Evolutionary conservation across 2,888 invertebrate genomes (phyloP), one percentile per base, ranked within the genome.

Genomic region (Pinctada fucata): DNA sequence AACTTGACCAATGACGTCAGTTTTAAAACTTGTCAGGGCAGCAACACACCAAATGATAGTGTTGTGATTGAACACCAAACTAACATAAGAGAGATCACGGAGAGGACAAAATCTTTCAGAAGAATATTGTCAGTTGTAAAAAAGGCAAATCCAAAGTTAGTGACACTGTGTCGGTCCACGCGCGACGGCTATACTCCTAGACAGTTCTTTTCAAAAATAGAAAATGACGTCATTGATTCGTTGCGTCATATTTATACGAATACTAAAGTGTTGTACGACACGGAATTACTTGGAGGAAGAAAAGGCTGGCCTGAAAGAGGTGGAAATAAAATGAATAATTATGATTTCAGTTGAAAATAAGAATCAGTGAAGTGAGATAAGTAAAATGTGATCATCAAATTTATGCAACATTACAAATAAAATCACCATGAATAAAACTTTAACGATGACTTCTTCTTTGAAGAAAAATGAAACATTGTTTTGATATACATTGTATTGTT

Each of bases 161-260:
- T 90, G 3, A 90, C 90, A 4, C 76, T 91, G 0, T 87, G 87
- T 75, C 75, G 91, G n/a, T 90, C 90, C 0, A 83, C 90, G 13
- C 75, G 91, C 65, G 90, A 90, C 75, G 91, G 91, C 0, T 91
- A 89, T 79, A 90, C 89, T 2, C 91, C 91, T 3, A 86, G 89
- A 72, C 64, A 84, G 31, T 81, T 82, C 67, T 88, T 87, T 72
- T 78, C 73, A 63, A 75, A 75, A 4, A 89, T 90, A 48, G 91
- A 91, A 76, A 74, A 75, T 47, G 84, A 84, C 50, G 81, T 90
- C 3, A 63, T 90, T 3, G 68, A 74, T 8, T 73, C 75, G 31
- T 68, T 90, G 16, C 77, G 82, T n/a, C 8, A 73, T 3, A 81
- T 82, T 8, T 86, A 81, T 63, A 73, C 71, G 3, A 66, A 82